Base-by-base conservation (phyloP, 2,113 vertebrate genomes). In the Synodontis membranacea region DNA sequence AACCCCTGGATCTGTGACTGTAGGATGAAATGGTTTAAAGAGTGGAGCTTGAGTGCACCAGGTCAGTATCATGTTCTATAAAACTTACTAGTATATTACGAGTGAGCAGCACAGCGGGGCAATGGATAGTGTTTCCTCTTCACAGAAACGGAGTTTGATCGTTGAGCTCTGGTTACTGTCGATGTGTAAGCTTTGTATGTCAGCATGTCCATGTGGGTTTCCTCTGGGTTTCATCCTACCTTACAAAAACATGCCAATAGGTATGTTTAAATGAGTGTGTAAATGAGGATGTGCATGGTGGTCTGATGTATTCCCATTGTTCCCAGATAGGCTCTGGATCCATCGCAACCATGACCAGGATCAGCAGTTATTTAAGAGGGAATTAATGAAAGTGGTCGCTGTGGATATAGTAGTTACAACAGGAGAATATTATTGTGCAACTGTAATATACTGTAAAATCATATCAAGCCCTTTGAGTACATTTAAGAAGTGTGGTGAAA, bases 1-100 rank as follows among this genome's bases (percentile, higher is more conserved):
- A 99, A 99, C 87, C 97, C 96, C 0, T 99, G 97, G 98, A 82
- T 86, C 28, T 99, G 98, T 31, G 97, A 96, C 91, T 99, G 98
- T 87, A 88, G 74, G 9, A 92, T 98, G 90, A 91, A 84, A 11
- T 96, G 97, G 97, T 48, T 98, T 0, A 92, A 92, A 70, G 88
- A 92, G 9, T 98, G 97, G 98, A 91, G 89, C 42, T 91, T 93
- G 48, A 89, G 39, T 15, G 91, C 94, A 84, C 90, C 93, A 95
- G 97, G 97, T 98, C 88, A 92, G 92, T 79, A 0, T 19, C 80
- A 50, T 58, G 60, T 74, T 25, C 19, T 25, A 31, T 39, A 34
- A 12, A 19, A 14, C 42, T 46, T 78, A n/a, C n/a, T n/a, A n/a
- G n/a, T n/a, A n/a, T 9, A 62, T 31, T 85, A 31, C n/a, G n/a